A percentile compares a stretch with the other conserved stretches of the same genome.
Conservation (phyloP, 2,113 vertebrate genomes). For the Pogonocichla stellata region DNA sequence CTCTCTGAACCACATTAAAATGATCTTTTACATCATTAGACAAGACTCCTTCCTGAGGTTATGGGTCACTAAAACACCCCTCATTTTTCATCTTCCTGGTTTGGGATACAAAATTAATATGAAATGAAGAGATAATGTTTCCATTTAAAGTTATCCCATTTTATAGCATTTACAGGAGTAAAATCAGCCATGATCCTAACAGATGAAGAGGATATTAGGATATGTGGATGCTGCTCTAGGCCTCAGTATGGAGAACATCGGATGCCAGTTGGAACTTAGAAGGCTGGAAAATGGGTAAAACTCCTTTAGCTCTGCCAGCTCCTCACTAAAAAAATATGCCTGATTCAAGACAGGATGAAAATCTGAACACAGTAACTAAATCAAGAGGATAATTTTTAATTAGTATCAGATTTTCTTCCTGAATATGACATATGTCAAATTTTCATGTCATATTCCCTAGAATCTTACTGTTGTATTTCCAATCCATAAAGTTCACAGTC, state of each 20-base stretch:
- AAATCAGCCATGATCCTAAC: neutral
- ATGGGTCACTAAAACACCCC: neutral
- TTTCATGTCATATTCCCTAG: neutral
- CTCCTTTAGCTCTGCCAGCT: neutral
- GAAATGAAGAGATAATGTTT: neutral
- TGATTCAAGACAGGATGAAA: neutral
- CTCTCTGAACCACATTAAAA: neutral
- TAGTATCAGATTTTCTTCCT: neutral
- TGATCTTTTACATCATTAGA: neutral
- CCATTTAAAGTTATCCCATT: neutral
- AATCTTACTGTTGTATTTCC: neutral
- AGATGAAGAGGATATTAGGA: neutral
- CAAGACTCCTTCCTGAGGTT: neutral
- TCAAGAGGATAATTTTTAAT: neutral
- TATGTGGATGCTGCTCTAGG: neutral
- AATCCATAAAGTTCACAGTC: neutral
- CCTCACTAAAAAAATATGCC: neutral
- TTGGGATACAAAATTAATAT: neutral
- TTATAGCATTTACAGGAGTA: neutral
- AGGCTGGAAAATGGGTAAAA: neutral
- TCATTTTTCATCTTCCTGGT: neutral
- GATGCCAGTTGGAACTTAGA: neutral
- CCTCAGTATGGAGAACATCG: rapidly evolving
- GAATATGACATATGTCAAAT: neutral
- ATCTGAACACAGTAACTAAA: neutral